These are phyloP conservation scores for Gallirallus australis DNA, from an alignment of 2,797 vertebrate species.

Conservation along the genomic window DNA sequence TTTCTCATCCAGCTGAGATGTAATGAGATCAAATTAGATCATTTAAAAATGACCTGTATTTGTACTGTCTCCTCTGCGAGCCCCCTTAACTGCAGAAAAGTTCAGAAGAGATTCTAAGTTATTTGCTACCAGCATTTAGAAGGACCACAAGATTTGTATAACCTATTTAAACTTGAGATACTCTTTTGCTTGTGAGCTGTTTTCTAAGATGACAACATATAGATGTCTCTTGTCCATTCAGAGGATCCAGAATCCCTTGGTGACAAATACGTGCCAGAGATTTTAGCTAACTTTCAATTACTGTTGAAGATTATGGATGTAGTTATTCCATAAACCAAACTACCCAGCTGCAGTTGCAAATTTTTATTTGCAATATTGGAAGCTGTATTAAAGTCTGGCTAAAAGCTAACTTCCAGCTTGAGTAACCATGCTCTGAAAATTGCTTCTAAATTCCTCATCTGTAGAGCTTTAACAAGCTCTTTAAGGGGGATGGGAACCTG, in stretches of 20 bases:
- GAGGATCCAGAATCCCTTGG: not conserved
- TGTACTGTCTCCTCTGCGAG: not conserved
- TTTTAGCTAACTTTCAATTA: slow-evolving; percentile 51
- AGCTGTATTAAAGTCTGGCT: slow-evolving; percentile 34
- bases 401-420: slow-evolving; percentile 60
- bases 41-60: not conserved
- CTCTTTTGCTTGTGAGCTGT: not conserved
- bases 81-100: not conserved
- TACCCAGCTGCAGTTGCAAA: slow-evolving; percentile 47
- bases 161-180: not conserved
- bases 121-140: not conserved
- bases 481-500: slow-evolving; percentile 10
- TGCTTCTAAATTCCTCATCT: slow-evolving; percentile 49
- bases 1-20: not conserved
- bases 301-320: slow-evolving; percentile 29
- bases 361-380: slow-evolving; percentile 53
- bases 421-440: slow-evolving; percentile 62
- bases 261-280: not conserved
- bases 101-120: not conserved
- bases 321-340: slow-evolving; percentile 39
- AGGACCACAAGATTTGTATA: not conserved
- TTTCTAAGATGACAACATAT: not conserved
- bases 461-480: not conserved
- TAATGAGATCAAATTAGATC: not conserved
- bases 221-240: not conserved